Evolutionary conservation across 2,797 vertebrate species (phyloP).

Genomic region (Miichthys miiuy): DNA sequence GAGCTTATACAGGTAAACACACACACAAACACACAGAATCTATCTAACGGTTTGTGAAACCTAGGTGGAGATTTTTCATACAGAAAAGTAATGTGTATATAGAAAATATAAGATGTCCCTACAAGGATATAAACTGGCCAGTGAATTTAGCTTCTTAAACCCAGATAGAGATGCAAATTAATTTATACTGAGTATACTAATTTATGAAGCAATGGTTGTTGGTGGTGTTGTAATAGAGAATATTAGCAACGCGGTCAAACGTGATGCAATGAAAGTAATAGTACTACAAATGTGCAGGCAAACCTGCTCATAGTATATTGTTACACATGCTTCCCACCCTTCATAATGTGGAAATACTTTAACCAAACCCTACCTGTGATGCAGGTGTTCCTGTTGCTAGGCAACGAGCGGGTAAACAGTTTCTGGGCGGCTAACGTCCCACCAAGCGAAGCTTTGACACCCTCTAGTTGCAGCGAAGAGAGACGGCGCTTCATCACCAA

Average conservation of each 20-base stretch:
- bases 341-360: constrained; percentile 8
- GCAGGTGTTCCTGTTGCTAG: constrained; percentile 90
- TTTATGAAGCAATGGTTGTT: background rate
- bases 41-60: background rate
- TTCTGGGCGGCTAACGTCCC: constrained; percentile 97
- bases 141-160: background rate
- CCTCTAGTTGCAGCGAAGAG: constrained; percentile 85
- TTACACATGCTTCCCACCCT: background rate
- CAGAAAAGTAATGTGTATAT: too few species aligned
- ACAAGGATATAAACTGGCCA: too few species aligned
- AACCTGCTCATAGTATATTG: background rate
- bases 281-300: background rate
- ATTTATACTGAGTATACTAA: too few species aligned
- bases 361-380: constrained; percentile 33
- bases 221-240: background rate
- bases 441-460: constrained; percentile 90
- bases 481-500: constrained; percentile 88
- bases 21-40: background rate
- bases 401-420: constrained; percentile 88
- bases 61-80: too few species aligned
- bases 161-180: background rate
- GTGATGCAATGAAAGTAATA: background rate
- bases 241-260: background rate
- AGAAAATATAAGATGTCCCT: too few species aligned
- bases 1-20: constrained; percentile 91